These are phyloP conservation scores for Oryzias curvinotus DNA, from an alignment of 2,113 vertebrate genomes.

Conservation along the genomic window DNA sequence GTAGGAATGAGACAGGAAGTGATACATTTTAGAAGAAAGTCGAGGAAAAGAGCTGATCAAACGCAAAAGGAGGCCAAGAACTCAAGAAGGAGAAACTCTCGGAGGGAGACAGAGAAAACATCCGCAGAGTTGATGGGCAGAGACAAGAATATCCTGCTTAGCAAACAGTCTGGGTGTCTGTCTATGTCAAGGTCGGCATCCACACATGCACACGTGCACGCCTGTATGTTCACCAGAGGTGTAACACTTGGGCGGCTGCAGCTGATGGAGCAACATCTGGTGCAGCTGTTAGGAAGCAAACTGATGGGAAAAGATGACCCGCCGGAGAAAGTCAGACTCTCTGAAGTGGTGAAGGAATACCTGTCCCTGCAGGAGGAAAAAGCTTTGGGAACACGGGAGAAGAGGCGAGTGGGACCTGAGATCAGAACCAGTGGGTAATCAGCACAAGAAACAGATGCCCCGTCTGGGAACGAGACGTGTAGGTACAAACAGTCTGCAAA, in stretches of 20 bases:
- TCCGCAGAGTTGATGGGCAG: constrained; percentile 48
- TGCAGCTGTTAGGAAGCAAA: constrained; percentile 43
- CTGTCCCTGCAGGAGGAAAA: constrained; percentile 28
- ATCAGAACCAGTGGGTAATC: constrained; percentile 20
- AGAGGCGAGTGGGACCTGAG: constrained; percentile 14
- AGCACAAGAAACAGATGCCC: constrained; percentile 25
- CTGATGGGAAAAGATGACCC: constrained; percentile 16
- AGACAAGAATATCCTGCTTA: constrained; percentile 50
- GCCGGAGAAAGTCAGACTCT: constrained; percentile 9
- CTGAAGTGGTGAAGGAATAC: constrained; percentile 39
- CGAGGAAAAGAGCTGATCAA: background rate
- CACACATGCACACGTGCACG: constrained; percentile 15
- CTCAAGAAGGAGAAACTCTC: constrained; percentile 30
- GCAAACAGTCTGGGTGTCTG: constrained; percentile 19
- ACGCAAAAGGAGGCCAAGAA: constrained; percentile 22
- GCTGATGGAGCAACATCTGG: constrained; percentile 54
- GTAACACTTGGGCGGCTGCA: constrained; percentile 42
- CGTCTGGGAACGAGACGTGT: constrained; percentile 34
- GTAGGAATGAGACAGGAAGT: constrained; percentile 1
- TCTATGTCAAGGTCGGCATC: constrained; percentile 6
- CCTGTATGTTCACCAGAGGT: constrained; percentile 32
- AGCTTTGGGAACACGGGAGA: constrained; percentile 20
- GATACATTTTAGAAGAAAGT: constrained; percentile 13
- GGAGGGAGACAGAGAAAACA: constrained; percentile 58
- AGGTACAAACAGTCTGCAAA: constrained; percentile 19